Conservation (phyloP, 2,797 vertebrate genomes). For the Varecia variegata region DNA sequence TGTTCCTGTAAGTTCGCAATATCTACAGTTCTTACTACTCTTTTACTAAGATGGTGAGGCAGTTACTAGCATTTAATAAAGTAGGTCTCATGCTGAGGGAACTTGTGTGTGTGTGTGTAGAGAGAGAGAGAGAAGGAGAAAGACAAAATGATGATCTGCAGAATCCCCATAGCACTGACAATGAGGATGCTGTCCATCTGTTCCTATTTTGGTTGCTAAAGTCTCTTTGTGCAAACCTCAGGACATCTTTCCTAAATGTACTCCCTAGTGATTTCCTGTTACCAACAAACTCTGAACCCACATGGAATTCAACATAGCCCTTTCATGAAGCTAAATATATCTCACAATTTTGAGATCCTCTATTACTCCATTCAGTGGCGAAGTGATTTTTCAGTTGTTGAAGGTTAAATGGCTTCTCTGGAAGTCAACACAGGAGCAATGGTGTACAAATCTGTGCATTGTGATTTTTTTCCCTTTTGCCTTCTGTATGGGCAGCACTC, state of each 20-base stretch:
- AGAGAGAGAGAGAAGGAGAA: too few species aligned
- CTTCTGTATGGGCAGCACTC: background rate
- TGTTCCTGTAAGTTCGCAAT: background rate
- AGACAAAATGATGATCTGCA: background rate
- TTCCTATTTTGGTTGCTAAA: slow-evolving; percentile 39
- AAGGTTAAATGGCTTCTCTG: slow-evolving; percentile 20
- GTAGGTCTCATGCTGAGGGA: background rate
- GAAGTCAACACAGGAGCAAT: background rate
- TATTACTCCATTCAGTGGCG: background rate
- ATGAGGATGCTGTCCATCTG: slow-evolving; percentile 19
- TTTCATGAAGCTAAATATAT: slow-evolving; percentile 57
- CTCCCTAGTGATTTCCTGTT: slow-evolving; percentile 42
- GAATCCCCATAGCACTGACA: background rate
- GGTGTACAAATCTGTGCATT: background rate
- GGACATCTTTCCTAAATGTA: slow-evolving; percentile 45
- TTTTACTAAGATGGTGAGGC: slow-evolving; percentile 15
- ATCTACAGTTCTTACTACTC: background rate
- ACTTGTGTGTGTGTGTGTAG: background rate
- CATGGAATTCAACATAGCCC: background rate
- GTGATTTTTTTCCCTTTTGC: background rate
- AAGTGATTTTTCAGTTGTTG: slow-evolving; percentile 35
- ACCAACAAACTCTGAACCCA: slow-evolving; percentile 12
- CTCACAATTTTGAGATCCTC: slow-evolving; percentile 23
- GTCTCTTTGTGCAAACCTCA: slow-evolving; percentile 33
- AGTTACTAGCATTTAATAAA: slow-evolving; percentile 22